Conservation (phyloP, 2,113 vertebrate species). For the Pelmatolapia mariae region DNA sequence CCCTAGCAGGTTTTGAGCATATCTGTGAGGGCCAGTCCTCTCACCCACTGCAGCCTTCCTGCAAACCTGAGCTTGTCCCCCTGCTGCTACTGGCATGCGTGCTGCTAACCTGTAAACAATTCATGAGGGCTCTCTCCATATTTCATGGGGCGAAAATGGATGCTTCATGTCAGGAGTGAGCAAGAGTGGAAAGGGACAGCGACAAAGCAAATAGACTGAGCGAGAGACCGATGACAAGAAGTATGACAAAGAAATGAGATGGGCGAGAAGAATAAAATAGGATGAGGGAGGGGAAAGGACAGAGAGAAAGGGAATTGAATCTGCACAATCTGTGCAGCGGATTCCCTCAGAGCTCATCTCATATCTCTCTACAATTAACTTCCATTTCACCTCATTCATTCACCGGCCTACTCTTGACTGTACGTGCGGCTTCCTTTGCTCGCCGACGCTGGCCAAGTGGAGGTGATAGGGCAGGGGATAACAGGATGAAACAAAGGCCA, state of each 20-base stretch:
- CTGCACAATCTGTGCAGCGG: constrained; percentile 17
- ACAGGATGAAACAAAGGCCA: neutral
- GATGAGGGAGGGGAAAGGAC: neutral
- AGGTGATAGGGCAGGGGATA: neutral
- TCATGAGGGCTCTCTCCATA: constrained; percentile 67
- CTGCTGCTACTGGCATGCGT: constrained; percentile 24
- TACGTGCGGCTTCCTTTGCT: constrained; percentile 4
- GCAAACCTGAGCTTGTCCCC: constrained; percentile 17
- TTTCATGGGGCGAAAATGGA: constrained; percentile 69
- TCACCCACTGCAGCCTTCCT: neutral
- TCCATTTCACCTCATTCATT: constrained; percentile 38
- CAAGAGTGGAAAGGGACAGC: constrained; percentile 9
- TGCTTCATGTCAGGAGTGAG: constrained; percentile 60
- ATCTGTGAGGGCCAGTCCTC: neutral
- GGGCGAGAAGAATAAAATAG: neutral
- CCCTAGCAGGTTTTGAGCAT: neutral
- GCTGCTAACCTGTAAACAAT: constrained; percentile 67
- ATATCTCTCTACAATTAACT: constrained; percentile 44
- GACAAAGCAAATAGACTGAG: constrained; percentile 13
- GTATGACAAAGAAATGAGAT: neutral
- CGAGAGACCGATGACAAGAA: neutral
- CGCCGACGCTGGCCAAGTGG: neutral
- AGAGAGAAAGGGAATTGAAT: neutral
- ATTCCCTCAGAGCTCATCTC: constrained; percentile 35
- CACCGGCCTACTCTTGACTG: neutral